These are phyloP conservation scores for Plutella xylostella DNA, from an alignment of 2,888 invertebrate genomes.

Conservation along the genomic window DNA sequence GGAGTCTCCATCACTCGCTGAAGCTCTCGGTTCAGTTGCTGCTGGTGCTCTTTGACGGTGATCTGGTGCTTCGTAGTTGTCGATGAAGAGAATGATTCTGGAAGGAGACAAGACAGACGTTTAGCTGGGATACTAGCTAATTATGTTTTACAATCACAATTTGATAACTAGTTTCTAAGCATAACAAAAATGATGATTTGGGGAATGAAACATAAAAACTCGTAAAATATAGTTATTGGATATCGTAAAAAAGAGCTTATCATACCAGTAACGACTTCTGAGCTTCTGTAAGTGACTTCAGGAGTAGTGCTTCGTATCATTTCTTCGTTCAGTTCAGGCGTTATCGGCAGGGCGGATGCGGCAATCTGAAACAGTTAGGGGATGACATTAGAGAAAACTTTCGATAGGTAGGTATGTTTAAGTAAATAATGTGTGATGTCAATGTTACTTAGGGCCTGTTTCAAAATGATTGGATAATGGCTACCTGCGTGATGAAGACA, in stretches of 20 bases:
- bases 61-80: constrained; percentile 56
- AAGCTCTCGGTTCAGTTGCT: constrained; percentile 46
- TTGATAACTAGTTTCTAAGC: too few species aligned
- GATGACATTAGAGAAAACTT: neutral
- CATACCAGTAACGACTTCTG: constrained; percentile 64
- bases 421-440: too few species aligned
- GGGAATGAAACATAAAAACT: too few species aligned
- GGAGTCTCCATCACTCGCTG: constrained; percentile 52
- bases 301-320: constrained; percentile 73
- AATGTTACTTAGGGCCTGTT: too few species aligned
- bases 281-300: constrained; percentile 58
- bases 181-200: too few species aligned
- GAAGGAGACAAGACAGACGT: constrained; percentile 6
- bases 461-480: too few species aligned
- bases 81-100: constrained; percentile 68
- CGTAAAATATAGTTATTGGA: too few species aligned
- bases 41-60: constrained; percentile 50
- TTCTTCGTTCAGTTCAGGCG: constrained; percentile 84
- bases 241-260: constrained; percentile 1
- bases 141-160: too few species aligned
- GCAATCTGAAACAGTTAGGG: constrained; percentile 52
- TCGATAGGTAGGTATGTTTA: too few species aligned
- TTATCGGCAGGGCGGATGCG: constrained; percentile 74
- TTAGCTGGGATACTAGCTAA: too few species aligned
- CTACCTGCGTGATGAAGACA: too few species aligned